Base-by-base conservation (phyloP, 2,797 vertebrate species). In the Brachyrhaphis roseni region DNA sequence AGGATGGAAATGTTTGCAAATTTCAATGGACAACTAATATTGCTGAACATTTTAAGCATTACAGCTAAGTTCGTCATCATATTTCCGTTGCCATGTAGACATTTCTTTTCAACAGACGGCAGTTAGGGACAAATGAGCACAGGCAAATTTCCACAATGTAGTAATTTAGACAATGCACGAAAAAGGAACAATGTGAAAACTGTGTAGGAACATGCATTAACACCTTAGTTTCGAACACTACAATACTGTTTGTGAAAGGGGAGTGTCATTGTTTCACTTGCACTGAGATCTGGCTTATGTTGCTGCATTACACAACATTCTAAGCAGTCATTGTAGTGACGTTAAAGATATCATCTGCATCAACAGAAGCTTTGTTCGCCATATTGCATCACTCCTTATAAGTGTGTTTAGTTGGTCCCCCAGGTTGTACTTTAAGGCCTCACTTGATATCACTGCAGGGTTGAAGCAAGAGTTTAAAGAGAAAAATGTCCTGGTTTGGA, bases 401-500 rank as follows among this genome's bases (percentile, higher is more conserved):
- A 92, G 92, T 93, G 74, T 82, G 78, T 90, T 88, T 86, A 89
- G 87, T 81, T 88, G 82, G 85, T 85, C 80, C 80, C 84, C 76
- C 51, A 81, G 80, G 88, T 87, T 84, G 78, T 74, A 84, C 84
- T 55, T 75, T 80, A 66, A 81, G 82, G 77, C 81, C 76, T 72
- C 49, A 45, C 84, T 90, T 85, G 62, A 77, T 80, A 91, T 91
- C 88, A 82, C 79, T 85, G 82, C 57, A 55, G 86, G 81, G 84
- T 88, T 79, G 75, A 84, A 90, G 82, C 70, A 78, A 88, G 85
- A 87, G 84, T 87, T 90, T 88, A 83, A 90, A 90, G 79, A 88
- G 84, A 93, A 90, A 91, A 90, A 89, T 87, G 87, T 93, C 90
- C 83, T 86, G 89, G 86, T 87, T 94, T 95, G 93, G 95, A 95